phyloP scores from a whole-genome alignment of 1,140 invertebrate genomes.

The Trypoxylus dichotomus region DNA sequence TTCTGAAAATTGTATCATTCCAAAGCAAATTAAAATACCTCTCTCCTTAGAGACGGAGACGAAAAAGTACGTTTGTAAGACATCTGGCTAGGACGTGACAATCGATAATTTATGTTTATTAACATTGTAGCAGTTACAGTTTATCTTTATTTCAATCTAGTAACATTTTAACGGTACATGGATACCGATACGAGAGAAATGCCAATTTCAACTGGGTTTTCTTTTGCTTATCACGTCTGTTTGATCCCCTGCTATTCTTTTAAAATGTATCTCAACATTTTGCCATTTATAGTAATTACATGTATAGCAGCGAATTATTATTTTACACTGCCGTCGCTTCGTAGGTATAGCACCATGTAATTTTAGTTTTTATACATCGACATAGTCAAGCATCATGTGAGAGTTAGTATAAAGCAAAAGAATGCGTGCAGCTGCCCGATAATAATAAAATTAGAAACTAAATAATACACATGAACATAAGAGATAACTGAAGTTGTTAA shows the following conservation, averaged over 20 bases:
- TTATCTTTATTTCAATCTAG: constrained; percentile 13
- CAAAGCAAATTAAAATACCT: neutral
- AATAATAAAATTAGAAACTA: too few relatives aligned
- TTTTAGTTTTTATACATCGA: too few relatives aligned
- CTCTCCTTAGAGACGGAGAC: neutral
- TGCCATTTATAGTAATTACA: too few relatives aligned
- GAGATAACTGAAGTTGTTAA: too few relatives aligned
- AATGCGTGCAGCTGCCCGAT: too few relatives aligned
- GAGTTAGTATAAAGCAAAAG: too few relatives aligned
- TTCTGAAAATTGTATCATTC: neutral
- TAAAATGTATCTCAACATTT: too few relatives aligned
- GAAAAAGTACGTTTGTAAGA: neutral
- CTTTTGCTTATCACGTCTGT: neutral
- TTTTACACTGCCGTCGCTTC: too few relatives aligned
- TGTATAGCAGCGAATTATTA: too few relatives aligned
- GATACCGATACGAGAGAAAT: neutral
- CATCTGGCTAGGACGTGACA: constrained; percentile 16
- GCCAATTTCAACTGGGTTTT: neutral
- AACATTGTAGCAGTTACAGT: neutral
- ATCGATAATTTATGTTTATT: constrained; percentile 25
- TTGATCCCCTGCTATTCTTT: neutral
- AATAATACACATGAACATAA: too few relatives aligned
- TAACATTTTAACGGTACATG: constrained; percentile 12
- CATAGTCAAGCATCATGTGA: too few relatives aligned
- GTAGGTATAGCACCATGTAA: too few relatives aligned